phyloP scores from a whole-genome alignment of 1,140 invertebrate genomes.

The Pseudoatta argentina region DNA sequence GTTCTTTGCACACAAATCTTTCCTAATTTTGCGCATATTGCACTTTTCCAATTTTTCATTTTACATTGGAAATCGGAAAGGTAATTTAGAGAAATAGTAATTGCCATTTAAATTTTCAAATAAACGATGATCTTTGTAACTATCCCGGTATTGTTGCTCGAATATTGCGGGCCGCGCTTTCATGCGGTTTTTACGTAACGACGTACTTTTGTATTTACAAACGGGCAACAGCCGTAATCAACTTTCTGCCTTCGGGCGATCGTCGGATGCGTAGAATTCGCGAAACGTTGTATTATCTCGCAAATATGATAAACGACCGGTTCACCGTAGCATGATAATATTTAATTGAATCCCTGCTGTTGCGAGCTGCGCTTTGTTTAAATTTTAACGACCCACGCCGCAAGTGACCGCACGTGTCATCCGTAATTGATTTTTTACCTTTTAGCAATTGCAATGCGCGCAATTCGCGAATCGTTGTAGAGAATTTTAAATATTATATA shows the following conservation, averaged over 20 bases:
- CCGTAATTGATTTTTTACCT: slow-evolving; percentile 63
- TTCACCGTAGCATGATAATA: slow-evolving; percentile 66
- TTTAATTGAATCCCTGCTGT: slow-evolving; percentile 63
- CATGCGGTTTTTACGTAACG: slow-evolving; percentile 57
- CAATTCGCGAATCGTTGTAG: slow-evolving; percentile 63
- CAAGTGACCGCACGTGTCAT: slow-evolving; percentile 74
- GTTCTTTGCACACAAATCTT: not conserved
- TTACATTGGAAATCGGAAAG: slow-evolving; percentile 38
- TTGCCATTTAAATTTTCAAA: slow-evolving; percentile 58
- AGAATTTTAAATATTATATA: slow-evolving; percentile 65
- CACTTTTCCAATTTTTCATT: slow-evolving; percentile 33
- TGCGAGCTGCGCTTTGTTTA: slow-evolving; percentile 68
- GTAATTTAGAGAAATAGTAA: slow-evolving; percentile 61
- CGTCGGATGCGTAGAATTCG: slow-evolving; percentile 59
- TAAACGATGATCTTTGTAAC: slow-evolving; percentile 58
- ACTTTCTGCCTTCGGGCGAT: slow-evolving; percentile 63
- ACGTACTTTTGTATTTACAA: slow-evolving; percentile 64
- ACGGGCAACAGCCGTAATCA: slow-evolving; percentile 62
- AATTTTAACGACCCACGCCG: slow-evolving; percentile 71
- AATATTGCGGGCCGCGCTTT: slow-evolving; percentile 55
- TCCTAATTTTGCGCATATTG: slow-evolving; percentile 42
- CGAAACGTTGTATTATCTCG: slow-evolving; percentile 63
- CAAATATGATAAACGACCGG: slow-evolving; percentile 64
- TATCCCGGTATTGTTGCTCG: slow-evolving; percentile 45
- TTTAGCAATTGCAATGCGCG: slow-evolving; percentile 62